Base-by-base conservation (phyloP, 2,888 invertebrate species). In the Andrena flavipes region DNA sequence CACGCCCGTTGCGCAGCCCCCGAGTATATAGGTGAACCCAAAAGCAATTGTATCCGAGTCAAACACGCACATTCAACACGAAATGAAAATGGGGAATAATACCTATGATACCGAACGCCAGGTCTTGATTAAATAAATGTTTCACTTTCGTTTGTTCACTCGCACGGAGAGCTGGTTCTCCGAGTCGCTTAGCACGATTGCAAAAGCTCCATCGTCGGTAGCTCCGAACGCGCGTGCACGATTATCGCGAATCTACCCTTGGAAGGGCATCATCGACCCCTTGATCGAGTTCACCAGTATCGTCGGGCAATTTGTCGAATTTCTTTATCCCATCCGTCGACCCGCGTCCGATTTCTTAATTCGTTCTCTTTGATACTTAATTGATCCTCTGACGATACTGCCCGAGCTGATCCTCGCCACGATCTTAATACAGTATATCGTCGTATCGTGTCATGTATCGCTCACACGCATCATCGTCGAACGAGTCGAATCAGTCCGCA, bases 51-150 rank as follows among this genome's bases (percentile, higher is more conserved):
- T 86, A 87, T 85, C 84, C 86, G 84, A 84, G 87, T 85, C 84
- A 92, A 92, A 92, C 92, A 92, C 92, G 92, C 92, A 92, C 92
- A 92, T 91, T 90, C 87, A 72, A 86, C 84, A 84, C 82, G 75
- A 80, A 80, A 63, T 78, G 49, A 75, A 62, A 49, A 35, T 49
- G 63, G 60, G 67, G 62, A 26, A 72, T 74, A 69, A 82, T 83
- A 84, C 68, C 72, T 76, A 78, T 63, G 60, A 77, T 82, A 82
- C 67, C 71, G 65, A 76, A 56, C 29, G 64, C 60, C 82, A 59
- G 80, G 77, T 83, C 86, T 84, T 84, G 83, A 74, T 89, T 80
- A 10, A 51, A 77, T 79, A 84, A 75, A 81, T 69, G 74, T 86
- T 88, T 84, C 80, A 77, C 80, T 76, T 87, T 86, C 80, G 84